Conservation (phyloP, 2,113 vertebrate species). For the Ctenomys sociabilis region DNA sequence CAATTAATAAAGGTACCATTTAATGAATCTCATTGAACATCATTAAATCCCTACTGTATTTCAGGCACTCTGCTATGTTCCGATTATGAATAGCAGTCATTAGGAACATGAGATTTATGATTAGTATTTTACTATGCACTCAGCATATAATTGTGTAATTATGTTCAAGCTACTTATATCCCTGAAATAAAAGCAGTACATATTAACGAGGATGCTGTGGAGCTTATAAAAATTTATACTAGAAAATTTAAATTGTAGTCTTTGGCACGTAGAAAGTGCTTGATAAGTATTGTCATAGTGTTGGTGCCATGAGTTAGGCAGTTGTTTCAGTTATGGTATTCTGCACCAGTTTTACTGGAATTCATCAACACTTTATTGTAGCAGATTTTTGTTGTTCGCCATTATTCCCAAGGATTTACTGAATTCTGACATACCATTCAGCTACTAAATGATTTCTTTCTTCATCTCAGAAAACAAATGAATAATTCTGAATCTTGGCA, state of each 20-base stretch:
- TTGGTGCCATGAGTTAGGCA: neutral
- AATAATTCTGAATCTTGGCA: constrained; percentile 34
- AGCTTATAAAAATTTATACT: neutral
- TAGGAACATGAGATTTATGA: constrained; percentile 26
- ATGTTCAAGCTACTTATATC: neutral
- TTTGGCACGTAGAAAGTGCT: neutral
- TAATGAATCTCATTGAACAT: constrained; percentile 32
- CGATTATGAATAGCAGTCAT: constrained; percentile 29
- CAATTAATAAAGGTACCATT: constrained; percentile 25
- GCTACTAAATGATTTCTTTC: constrained; percentile 42
- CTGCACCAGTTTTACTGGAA: neutral
- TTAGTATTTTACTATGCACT: constrained; percentile 26
- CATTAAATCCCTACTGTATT: constrained; percentile 37
- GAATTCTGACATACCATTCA: constrained; percentile 41
- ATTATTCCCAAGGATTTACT: constrained; percentile 57
- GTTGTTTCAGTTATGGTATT: neutral
- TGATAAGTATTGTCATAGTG: neutral
- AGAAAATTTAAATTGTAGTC: constrained; percentile 27
- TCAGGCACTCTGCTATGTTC: neutral
- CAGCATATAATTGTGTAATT: neutral
- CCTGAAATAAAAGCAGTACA: constrained; percentile 2
- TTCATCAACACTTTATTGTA: neutral
- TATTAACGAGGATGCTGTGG: neutral
- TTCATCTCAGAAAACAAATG: neutral
- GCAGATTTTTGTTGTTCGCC: neutral